Evolutionary conservation across 2,888 invertebrate genomes (phyloP).

Genomic region (Rhimphoctona megacephalus): DNA sequence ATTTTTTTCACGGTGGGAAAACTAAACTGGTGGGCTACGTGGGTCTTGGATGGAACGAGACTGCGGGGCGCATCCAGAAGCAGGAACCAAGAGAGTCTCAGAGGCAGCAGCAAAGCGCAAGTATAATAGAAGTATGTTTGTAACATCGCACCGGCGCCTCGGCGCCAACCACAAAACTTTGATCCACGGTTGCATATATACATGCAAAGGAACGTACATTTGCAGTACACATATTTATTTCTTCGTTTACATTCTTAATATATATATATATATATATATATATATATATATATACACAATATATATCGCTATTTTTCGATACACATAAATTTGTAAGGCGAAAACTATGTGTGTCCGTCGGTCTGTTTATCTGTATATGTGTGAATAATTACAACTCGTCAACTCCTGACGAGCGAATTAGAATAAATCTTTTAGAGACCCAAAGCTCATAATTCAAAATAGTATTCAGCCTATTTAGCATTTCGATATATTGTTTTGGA

Average conservation of each 20-base stretch:
- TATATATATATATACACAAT: too few relatives aligned
- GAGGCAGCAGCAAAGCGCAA: constrained; percentile 56
- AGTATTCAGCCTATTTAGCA: too few relatives aligned
- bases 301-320: background rate
- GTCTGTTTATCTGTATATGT: too few relatives aligned
- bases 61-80: constrained; percentile 72
- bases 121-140: constrained; percentile 64
- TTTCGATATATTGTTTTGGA: too few relatives aligned
- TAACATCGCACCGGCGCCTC: constrained; percentile 72
- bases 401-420: too few relatives aligned
- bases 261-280: too few relatives aligned
- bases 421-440: too few relatives aligned
- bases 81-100: constrained; percentile 61
- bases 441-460: too few relatives aligned
- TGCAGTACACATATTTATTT: background rate
- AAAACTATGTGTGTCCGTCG: background rate
- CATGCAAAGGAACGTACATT: background rate
- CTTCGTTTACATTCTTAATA: background rate
- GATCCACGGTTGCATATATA: constrained; percentile 15
- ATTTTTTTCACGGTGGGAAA: constrained; percentile 42
- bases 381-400: too few relatives aligned
- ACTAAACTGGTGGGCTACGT: constrained; percentile 68
- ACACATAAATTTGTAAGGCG: background rate
- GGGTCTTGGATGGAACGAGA: constrained; percentile 72
- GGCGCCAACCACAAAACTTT: constrained; percentile 71